Evolutionary conservation across 2,888 invertebrate species (phyloP).

Genomic region (Lycia hirtaria): DNA sequence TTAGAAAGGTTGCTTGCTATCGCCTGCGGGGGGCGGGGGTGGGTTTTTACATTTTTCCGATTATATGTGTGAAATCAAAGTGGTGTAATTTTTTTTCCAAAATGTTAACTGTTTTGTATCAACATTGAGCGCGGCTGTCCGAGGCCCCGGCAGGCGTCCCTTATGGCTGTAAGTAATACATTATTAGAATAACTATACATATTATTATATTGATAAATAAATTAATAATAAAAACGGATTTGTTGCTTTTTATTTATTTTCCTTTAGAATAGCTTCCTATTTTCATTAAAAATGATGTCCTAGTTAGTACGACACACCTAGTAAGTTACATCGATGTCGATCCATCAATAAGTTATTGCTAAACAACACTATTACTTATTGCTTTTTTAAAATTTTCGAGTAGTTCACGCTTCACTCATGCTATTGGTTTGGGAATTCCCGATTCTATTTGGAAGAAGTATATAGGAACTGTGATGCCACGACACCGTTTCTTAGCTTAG

Average conservation of each 20-base stretch:
- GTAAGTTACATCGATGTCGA: no score
- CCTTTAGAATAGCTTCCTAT: slow-evolving; percentile 14
- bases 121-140: slow-evolving; percentile 10
- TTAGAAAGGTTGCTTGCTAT: slow-evolving; percentile 68
- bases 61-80: slow-evolving; percentile 34
- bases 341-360: no score
- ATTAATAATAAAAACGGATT: slow-evolving; percentile 81
- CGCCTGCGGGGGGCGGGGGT: slow-evolving; percentile 51
- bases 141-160: slow-evolving; percentile 51
- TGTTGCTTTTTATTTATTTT: slow-evolving; percentile 49
- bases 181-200: slow-evolving; percentile 73
- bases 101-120: slow-evolving; percentile 43
- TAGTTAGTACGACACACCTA: no score
- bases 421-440: no score
- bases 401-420: no score
- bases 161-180: slow-evolving; percentile 83
- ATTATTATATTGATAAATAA: slow-evolving; percentile 85
- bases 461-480: no score
- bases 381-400: no score
- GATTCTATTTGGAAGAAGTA: no score
- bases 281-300: neutral
- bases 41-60: slow-evolving; percentile 7
- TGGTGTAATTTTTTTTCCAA: slow-evolving; percentile 57
- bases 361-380: no score
- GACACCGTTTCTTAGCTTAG: no score